Conservation (phyloP, 2,797 vertebrate genomes). For the Enteromius trimaculatus region DNA sequence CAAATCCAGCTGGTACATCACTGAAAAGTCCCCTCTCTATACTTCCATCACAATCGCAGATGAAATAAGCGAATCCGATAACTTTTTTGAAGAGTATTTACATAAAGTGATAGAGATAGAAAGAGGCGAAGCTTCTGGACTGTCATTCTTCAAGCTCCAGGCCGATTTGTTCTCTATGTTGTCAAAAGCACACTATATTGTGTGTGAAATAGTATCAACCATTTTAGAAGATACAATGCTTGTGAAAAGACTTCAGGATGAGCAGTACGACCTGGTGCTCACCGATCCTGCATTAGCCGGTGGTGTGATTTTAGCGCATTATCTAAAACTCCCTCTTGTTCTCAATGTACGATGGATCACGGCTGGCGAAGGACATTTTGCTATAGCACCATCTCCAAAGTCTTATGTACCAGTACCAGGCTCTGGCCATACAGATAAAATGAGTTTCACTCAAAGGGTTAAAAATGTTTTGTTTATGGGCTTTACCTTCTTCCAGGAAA, state of each 20-base stretch:
- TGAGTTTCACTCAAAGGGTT: constrained; percentile 73
- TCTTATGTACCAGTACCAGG: constrained; percentile 74
- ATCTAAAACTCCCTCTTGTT: constrained; percentile 73
- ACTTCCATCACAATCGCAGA: constrained; percentile 62
- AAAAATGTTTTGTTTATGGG: constrained; percentile 69
- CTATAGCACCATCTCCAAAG: constrained; percentile 73
- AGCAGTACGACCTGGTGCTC: constrained; percentile 73
- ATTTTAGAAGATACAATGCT: constrained; percentile 64
- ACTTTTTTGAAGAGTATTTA: constrained; percentile 64
- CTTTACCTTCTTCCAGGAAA: constrained; percentile 62
- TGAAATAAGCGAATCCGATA: rapidly evolving
- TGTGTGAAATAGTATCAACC: neutral
- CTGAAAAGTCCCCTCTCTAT: constrained; percentile 70
- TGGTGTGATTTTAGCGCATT: constrained; percentile 72
- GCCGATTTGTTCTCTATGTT: constrained; percentile 65
- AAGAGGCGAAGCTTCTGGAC: constrained; percentile 60
- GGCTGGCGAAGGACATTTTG: constrained; percentile 73
- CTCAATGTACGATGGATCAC: constrained; percentile 75
- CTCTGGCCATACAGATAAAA: constrained; percentile 72
- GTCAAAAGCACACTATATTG: constrained; percentile 51
- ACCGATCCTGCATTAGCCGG: constrained; percentile 69
- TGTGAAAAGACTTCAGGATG: constrained; percentile 63
- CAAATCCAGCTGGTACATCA: constrained; percentile 70
- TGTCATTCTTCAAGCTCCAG: constrained; percentile 67
- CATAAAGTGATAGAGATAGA: constrained; percentile 60